Evolutionary conservation across 2,888 invertebrate species (phyloP), one percentile per base, ranked within the genome.

Genomic region (Resseliella maxima): DNA sequence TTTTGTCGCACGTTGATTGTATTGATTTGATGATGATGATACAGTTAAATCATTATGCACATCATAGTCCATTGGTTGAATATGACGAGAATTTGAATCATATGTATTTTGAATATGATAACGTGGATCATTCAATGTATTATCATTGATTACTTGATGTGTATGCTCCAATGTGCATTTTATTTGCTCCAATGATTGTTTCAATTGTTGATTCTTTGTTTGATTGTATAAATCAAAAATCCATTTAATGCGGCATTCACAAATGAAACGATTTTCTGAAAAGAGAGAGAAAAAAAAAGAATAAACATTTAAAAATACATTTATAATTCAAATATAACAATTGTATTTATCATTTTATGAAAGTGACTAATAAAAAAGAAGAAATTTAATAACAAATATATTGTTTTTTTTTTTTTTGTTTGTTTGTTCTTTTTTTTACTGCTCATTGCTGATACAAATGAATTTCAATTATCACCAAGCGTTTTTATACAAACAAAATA

Each of bases 201-300:
- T 93, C 88, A 95, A 93, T 89, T 93, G 93, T 88, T 92, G 92
- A 90, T 95, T 95, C 90, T 94, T 93, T 88, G 96, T 96, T 88
- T 95, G 95, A 90, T 95, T 94, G 87, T 94, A 93, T 87, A 96
- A 92, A 85, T 92, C 92, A 91, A 95, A 94, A 92, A 96, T 94
- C 96, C 96, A 96, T 88, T 94, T 93, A 88, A 96, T 92, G 88
- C 95, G 94, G 90, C 96, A 96, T 92, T 96, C 96, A 92, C 96
- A 97, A 88, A 94, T 93, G 91, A 96, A 94, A 90, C 94, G 94
- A 92, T 96, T 97, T 89, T 95, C 96, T 97, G 94, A 86, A n/a
- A 38, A 31, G 8, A 8, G 12, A 41, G 18, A 50, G 8, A 15
- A 50, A 50, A 50, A 6, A 50, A 8, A 50, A 27, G 12, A n/a